phyloP scores from a whole-genome alignment of 2,888 invertebrate genomes.

The Limnephilus auricula region DNA sequence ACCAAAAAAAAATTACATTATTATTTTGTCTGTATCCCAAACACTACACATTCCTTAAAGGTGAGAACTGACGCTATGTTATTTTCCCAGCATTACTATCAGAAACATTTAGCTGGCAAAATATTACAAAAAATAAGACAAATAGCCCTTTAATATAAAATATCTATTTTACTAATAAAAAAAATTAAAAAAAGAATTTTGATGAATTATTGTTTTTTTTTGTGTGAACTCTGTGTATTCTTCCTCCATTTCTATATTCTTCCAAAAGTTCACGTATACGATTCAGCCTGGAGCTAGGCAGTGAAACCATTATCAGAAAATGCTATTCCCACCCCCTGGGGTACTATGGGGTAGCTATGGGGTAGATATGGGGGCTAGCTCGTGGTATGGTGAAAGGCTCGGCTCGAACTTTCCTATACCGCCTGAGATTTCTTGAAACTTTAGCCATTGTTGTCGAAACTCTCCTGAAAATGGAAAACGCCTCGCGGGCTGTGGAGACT shows the following conservation, averaged over 20 bases:
- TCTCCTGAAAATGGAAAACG: constrained; percentile 54
- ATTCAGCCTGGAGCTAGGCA: constrained; percentile 11
- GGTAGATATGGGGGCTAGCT: background rate
- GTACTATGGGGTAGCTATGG: background rate
- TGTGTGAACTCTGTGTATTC: background rate
- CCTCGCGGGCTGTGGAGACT: constrained; percentile 35
- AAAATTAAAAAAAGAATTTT: too few species aligned
- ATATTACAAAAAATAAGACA: too few species aligned
- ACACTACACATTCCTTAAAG: too few species aligned
- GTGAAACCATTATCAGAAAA: constrained; percentile 46
- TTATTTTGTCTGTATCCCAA: too few species aligned
- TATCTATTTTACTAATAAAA: background rate
- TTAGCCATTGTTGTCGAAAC: constrained; percentile 25
- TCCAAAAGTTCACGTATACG: constrained; percentile 23
- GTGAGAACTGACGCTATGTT: too few species aligned
- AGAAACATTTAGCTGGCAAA: too few species aligned
- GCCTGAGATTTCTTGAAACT: constrained; percentile 52
- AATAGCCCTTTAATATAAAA: too few species aligned
- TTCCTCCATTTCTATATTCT: background rate
- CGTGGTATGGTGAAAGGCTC: background rate
- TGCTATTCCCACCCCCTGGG: constrained; percentile 48
- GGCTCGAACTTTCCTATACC: constrained; percentile 50
- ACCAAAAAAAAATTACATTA: too few species aligned
- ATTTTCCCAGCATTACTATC: too few species aligned
- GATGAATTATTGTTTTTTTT: too few species aligned